Evolutionary conservation across 2,113 vertebrate genomes (phyloP).

Genomic region (Falcunculus frontatus): DNA sequence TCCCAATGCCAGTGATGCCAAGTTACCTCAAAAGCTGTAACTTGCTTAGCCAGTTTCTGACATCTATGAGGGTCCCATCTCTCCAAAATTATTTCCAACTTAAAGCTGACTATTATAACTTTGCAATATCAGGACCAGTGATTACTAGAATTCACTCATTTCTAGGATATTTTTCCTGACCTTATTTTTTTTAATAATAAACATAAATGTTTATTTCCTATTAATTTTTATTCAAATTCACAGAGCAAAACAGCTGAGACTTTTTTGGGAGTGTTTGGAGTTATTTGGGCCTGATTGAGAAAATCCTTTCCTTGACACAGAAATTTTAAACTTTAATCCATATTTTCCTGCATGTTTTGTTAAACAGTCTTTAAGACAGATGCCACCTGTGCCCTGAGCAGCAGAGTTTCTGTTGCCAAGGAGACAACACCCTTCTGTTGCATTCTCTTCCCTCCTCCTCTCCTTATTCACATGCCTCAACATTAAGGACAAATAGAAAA

Average conservation of each 20-base stretch:
- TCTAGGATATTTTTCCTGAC: neutral
- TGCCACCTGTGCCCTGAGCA: neutral
- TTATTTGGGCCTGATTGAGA: neutral
- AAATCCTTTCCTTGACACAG: neutral
- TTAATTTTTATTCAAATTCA: neutral
- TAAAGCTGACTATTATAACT: constrained; percentile 26
- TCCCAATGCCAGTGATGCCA: constrained; percentile 9
- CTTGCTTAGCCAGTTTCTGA: neutral
- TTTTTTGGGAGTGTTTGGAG: neutral
- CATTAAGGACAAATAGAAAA: neutral
- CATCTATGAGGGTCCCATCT: neutral
- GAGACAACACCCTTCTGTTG: constrained; percentile 47
- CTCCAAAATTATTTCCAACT: constrained; percentile 20
- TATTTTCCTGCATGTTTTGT: neutral
- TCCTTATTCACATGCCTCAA: neutral
- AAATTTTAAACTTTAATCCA: neutral
- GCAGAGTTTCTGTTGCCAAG: constrained; percentile 33
- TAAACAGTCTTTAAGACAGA: neutral
- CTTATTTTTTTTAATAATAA: neutral
- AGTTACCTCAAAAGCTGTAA: constrained; percentile 59
- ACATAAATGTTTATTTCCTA: neutral
- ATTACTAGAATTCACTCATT: neutral
- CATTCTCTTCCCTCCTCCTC: neutral
- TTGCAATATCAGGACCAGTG: neutral
- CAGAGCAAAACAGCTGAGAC: neutral